Base-by-base conservation (phyloP, 2,888 invertebrate genomes). In the Anorthoa munda region DNA sequence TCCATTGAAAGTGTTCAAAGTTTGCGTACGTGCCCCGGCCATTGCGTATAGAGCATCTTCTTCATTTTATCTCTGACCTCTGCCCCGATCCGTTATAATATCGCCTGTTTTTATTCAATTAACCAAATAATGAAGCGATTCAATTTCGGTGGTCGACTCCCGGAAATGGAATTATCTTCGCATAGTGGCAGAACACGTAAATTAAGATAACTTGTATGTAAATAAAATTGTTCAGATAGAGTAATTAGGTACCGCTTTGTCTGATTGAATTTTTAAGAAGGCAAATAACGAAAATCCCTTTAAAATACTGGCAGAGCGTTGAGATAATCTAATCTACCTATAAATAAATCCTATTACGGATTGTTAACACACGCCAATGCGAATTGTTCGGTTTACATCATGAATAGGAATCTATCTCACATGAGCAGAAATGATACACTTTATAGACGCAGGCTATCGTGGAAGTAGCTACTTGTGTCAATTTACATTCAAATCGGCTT, bases 401-500 rank as follows among this genome's bases (percentile, higher is more conserved):
- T 85, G 85, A 86, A 84, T 79, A 82, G 87, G 88, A 90, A 89
- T 85, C 86, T 85, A 90, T 89, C 88, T 89, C 89, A 88, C 86
- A 88, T 87, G 86, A 86, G 86, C 88, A 89, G 86, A 89, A 89
- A 88, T 89, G 88, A 90, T 90, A 89, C 79, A 82, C 73, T 89
- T 89, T 88, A 90, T 87, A 84, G 86, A 84, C 86, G 84, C 86
- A 86, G 89, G 89, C 90, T 87, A 91, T 86, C 87, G 82, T 87
- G 85, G 86, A 89, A 86, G 86, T 87, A 88, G 88, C 87, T 87
- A 91, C 89, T 91, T 91, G 89, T 89, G 84, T 87, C 89, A 91
- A 92, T 91, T 92, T 91, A 90, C 88, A 91, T 91, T 90, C 89
- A 91, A 91, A 91, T 91, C 88, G 90, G 80, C 87, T 88, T 89